These are phyloP conservation scores for Sciurus carolinensis DNA, from an alignment of 2,797 vertebrate species.

Conservation along the genomic window DNA sequence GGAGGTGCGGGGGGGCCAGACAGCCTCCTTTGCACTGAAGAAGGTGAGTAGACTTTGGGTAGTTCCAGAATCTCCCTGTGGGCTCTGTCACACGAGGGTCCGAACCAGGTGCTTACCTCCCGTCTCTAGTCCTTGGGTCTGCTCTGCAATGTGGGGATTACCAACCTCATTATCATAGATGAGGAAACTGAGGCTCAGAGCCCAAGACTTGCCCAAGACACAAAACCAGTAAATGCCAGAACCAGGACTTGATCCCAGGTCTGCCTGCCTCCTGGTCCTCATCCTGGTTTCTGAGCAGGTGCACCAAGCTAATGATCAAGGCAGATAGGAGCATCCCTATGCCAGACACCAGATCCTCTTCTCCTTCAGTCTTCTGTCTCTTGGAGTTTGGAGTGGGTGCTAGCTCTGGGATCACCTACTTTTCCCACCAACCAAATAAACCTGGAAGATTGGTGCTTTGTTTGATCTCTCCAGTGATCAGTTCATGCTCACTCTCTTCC, in stretches of 20 bases:
- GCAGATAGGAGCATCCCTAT: neutral
- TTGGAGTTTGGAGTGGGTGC: neutral
- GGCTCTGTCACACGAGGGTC: neutral
- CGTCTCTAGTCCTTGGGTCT: neutral
- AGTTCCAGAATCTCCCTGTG: fast-evolving
- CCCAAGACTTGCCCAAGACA: neutral
- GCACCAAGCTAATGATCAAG: neutral
- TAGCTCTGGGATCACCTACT: neutral
- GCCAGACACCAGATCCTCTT: neutral
- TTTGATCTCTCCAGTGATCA: neutral
- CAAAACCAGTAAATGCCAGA: neutral
- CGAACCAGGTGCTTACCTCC: neutral
- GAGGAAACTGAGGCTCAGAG: neutral
- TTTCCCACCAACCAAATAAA: neutral
- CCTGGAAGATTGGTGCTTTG: neutral
- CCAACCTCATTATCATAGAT: neutral
- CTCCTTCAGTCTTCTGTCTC: neutral
- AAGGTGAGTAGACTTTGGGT: conserved; percentile 91
- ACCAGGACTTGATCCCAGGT: neutral
- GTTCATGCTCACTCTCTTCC: too few relatives aligned
- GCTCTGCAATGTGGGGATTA: neutral
- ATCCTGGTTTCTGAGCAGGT: neutral
- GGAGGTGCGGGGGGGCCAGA: conserved; percentile 98
- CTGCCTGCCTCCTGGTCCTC: neutral
- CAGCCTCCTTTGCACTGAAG: conserved; percentile 98